Conservation (phyloP, 2,113 vertebrate species). For the Maccullochella peelii region DNA sequence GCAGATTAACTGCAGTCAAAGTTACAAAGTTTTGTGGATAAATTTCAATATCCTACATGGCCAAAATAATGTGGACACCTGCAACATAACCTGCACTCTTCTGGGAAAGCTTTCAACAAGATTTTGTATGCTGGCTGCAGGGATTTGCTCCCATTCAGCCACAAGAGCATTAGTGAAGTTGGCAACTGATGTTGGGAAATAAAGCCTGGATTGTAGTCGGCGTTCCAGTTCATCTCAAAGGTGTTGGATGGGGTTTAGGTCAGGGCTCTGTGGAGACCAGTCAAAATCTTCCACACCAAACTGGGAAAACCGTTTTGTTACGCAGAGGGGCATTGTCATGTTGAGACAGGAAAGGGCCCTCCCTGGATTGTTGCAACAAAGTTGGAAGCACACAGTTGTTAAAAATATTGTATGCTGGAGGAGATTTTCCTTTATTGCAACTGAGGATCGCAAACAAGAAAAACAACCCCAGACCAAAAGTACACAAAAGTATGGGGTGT, state of each 20-base stretch:
- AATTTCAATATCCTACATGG: too few species aligned
- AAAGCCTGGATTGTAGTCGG: too few species aligned
- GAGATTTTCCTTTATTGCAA: too few species aligned
- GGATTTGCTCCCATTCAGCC: background rate
- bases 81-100: background rate
- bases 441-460: background rate
- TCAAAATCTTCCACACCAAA: background rate
- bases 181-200: background rate
- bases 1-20: background rate
- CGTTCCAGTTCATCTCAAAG: background rate
- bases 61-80: background rate
- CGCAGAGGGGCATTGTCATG: background rate
- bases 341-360: background rate
- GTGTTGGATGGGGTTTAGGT: background rate
- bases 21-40: background rate
- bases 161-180: background rate
- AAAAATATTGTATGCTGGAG: too few species aligned
- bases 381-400: too few species aligned
- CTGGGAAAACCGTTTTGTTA: background rate
- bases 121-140: background rate
- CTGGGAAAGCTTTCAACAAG: background rate
- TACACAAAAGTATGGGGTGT: too few species aligned
- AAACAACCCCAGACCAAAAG: background rate
- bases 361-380: too few species aligned
- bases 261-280: background rate